Evolutionary conservation across 2,797 vertebrate species (phyloP), one percentile per base, ranked within the genome.

Genomic region (Tinamus major): DNA sequence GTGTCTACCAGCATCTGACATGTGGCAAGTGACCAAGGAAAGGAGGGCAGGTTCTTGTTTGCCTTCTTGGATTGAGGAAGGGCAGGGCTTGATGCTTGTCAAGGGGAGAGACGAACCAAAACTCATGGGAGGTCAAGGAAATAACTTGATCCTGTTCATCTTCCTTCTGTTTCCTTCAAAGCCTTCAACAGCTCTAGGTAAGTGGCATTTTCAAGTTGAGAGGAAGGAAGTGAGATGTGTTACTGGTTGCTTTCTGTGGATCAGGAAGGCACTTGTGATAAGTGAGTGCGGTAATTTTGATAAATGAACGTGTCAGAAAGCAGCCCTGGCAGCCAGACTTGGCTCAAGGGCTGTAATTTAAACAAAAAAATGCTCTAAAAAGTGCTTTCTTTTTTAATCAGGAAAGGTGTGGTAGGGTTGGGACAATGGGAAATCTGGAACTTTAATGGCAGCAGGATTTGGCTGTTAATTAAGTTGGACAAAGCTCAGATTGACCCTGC

Each of bases 321-420:
- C 4, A 4, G 26, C 58, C 78, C 62, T 71, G 18, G 18, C 37
- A 80, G 79, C 41, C 51, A 59, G 46, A 83, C 18, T 67, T 87
- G 72, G 74, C 87, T 27, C 46, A 79, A 55, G 29, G 53, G 55
- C 72, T 67, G 31, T 68, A 90, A 12, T 31, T 91, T 44, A 65
- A 92, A 21, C 39, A 88, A 87, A 94, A 93, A 94, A 93, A 69
- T 79, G 69, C 80, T 79, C 23, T 74, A 64, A 86, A 92, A 85
- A 0, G 37, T 87, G 62, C 46, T 26, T 56, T 64, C 87, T 86
- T 78, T 68, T 88, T 78, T 27, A 69, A 44, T 92, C 91, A 96
- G 92, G 90, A 93, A 94, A 95, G 90, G 94, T 90, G 91, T 90
- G 92, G 90, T 93, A 33, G 46, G 41, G 23, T 61, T 85, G 35